These are phyloP conservation scores for Microcaecilia unicolor DNA, from an alignment of 2,797 vertebrate genomes.

Conservation along the genomic window DNA sequence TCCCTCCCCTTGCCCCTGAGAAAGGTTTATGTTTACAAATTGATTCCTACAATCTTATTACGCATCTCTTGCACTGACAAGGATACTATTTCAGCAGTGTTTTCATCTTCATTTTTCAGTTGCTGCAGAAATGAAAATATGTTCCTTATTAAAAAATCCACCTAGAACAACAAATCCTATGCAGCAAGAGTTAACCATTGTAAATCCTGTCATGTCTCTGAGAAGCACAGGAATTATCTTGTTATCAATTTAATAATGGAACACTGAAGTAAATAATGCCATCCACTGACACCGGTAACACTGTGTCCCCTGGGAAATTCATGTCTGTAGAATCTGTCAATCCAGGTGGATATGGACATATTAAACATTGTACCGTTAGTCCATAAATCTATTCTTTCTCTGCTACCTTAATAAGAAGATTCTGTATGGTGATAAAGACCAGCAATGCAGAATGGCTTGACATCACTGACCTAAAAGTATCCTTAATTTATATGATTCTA, in stretches of 20 bases:
- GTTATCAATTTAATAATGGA: constrained; percentile 84
- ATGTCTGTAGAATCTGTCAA: constrained; percentile 70
- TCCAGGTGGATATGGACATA: constrained; percentile 70
- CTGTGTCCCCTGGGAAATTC: constrained; percentile 82
- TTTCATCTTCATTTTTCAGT: constrained; percentile 25
- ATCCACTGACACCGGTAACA: constrained; percentile 71
- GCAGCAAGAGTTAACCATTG: constrained; percentile 63
- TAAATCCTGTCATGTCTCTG: constrained; percentile 64
- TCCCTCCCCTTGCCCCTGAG: too few species aligned
- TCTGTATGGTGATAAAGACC: constrained; percentile 59
- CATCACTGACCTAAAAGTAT: constrained; percentile 48
- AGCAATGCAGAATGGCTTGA: constrained; percentile 45
- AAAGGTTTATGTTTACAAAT: too few species aligned
- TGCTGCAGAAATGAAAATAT: constrained; percentile 40
- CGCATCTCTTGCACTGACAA: background rate
- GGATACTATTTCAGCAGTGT: constrained; percentile 18
- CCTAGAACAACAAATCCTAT: constrained; percentile 53
- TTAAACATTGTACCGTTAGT: constrained; percentile 65
- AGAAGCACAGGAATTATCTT: constrained; percentile 74
- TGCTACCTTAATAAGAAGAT: constrained; percentile 59
- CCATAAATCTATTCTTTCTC: constrained; percentile 52
- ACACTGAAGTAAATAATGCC: constrained; percentile 70
- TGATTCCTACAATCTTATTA: background rate
- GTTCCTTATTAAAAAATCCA: constrained; percentile 60
- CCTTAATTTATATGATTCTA: constrained; percentile 21